Evolutionary conservation across 2,888 invertebrate genomes (phyloP), one percentile per base, ranked within the genome.

Genomic region (Escarpia spicata): DNA sequence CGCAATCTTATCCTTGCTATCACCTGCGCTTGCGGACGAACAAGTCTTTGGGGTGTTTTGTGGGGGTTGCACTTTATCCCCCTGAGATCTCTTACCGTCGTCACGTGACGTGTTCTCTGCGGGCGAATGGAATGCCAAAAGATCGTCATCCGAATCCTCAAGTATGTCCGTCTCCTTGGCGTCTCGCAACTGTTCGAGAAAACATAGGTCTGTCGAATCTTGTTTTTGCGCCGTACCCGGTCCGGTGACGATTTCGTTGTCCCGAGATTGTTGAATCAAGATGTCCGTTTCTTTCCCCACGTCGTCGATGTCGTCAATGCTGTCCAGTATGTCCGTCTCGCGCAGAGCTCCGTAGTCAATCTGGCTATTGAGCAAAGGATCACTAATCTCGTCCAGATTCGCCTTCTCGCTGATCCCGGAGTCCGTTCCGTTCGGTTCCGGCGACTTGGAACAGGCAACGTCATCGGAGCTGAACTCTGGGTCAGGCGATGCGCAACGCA

Each of bases 151-250:
- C 15, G 43, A 91, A 26, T 91, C 91, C 19, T 44, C 44, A 43
- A 91, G 19, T 37, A 91, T 91, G 43, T 43, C 91, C 91, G 91
- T 91, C 37, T 91, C 91, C 26, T 44, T 91, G 43, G 91, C 91
- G 91, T 91, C 91, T 37, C 43, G 91, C 44, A 91, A 44, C 44
- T 91, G 43, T 44, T 44, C 43, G 6, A 91, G 91, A 43, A 91
- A 91, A 15, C 75, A 75, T 26, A 75, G 19, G 75, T 75, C 75
- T 1, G 75, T n/a, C 75, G 75, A 75, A 26, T 75, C 75, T 2
- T 75, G 75, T n/a, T 26, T 75, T 26, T n/a, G 26, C 26, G 75
- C 10, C 52, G 52, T 52, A 3, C 52, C 52, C 12, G 52, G 52
- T 52, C 52, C 75, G n/a, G 0, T 75, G 75, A 75, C 19, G 26